A percentile compares a stretch with the other conserved stretches of the same genome.
These are phyloP conservation scores for Gnatocerus cornutus DNA, from an alignment of 2,888 invertebrate genomes.

Conservation along the genomic window DNA sequence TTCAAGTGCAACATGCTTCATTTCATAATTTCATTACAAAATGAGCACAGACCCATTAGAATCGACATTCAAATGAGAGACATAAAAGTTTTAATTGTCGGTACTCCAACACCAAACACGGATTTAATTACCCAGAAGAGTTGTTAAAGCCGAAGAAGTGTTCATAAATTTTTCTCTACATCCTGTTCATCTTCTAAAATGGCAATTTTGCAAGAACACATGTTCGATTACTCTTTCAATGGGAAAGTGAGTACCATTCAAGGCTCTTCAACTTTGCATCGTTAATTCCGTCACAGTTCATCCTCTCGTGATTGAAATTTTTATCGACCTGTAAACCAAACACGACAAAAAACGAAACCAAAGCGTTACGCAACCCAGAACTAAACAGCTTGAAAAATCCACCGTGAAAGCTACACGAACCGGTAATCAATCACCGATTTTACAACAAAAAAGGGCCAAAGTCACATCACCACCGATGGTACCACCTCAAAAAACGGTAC, in stretches of 20 bases:
- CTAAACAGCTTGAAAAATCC: constrained; percentile 33
- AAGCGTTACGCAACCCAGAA: constrained; percentile 18
- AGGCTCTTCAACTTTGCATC: constrained; percentile 12
- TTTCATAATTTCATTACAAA: constrained; percentile 6
- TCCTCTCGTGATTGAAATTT: constrained; percentile 18
- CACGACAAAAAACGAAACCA: constrained; percentile 13
- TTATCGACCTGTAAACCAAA: constrained; percentile 1
- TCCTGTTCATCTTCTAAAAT: constrained; percentile 15
- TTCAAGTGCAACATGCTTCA: constrained; percentile 8
- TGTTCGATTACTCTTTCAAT: constrained; percentile 1
- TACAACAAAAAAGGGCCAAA: constrained; percentile 3
- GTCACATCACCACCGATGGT: neutral
- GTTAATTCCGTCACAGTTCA: constrained; percentile 20
- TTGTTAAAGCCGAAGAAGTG: neutral
- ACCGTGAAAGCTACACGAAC: constrained; percentile 33
- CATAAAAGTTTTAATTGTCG: constrained; percentile 4
- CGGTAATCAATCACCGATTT: constrained; percentile 27
- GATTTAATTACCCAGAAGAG: neutral
- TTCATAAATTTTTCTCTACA: neutral
- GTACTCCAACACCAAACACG: neutral
- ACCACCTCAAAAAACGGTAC: neutral
- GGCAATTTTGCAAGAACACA: constrained; percentile 21
- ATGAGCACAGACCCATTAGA: neutral
- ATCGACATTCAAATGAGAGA: neutral
- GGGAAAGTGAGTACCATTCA: constrained; percentile 23